Conservation (phyloP, 1,140 invertebrate species). For the Drosophila ficusphila region DNA sequence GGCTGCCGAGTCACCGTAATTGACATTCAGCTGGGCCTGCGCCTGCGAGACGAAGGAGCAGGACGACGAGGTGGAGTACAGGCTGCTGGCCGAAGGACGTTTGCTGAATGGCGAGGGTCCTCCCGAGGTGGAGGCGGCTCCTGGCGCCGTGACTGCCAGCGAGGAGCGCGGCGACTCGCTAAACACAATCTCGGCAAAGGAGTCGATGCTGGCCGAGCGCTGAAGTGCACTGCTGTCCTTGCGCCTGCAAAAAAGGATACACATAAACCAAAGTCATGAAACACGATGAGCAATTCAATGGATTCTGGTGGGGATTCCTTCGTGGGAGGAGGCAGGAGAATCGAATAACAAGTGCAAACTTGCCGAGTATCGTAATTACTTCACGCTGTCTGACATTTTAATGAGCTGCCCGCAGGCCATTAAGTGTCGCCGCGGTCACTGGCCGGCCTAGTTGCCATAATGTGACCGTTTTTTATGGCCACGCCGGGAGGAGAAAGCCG, state of each 20-base stretch:
- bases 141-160: conserved; percentile 60
- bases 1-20: conserved; percentile 71
- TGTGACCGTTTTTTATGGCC: conserved; percentile 69
- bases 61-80: conserved; percentile 83
- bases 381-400: conserved; percentile 72
- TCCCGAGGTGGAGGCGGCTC: conserved; percentile 12
- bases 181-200: conserved; percentile 88
- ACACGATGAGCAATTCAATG: conserved; percentile 15
- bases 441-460: conserved; percentile 79
- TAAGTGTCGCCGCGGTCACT: conserved; percentile 70
- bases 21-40: conserved; percentile 80
- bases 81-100: conserved; percentile 85
- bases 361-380: conserved; percentile 74
- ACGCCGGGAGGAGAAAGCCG: conserved; percentile 56
- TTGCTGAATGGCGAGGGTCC: conserved; percentile 75
- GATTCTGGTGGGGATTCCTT: conserved; percentile 5
- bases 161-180: conserved; percentile 77
- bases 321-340: not conserved
- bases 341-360: conserved; percentile 51
- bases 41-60: conserved; percentile 51
- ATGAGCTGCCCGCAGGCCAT: conserved; percentile 58
- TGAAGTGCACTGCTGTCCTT: conserved; percentile 86
- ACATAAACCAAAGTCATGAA: conserved; percentile 12
- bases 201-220: conserved; percentile 92
- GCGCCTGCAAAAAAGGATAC: conserved; percentile 83